phyloP scores from a whole-genome alignment of 1,140 invertebrate species.

The Apis dorsata region DNA sequence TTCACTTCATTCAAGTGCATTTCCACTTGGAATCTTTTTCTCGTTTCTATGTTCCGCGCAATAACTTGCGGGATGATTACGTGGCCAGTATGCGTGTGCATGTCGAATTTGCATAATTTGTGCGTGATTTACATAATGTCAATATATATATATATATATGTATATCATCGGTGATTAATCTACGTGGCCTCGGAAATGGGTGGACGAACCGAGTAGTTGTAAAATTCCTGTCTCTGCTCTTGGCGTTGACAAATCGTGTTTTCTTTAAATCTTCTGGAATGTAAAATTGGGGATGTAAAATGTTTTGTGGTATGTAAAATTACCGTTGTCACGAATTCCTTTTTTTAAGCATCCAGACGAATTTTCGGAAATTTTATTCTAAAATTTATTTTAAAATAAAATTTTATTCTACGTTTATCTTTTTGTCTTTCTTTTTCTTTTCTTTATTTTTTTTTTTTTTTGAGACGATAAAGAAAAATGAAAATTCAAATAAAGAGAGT shows the following conservation, averaged over 20 bases:
- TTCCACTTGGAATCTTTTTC: neutral
- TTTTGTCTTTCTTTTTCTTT: neutral
- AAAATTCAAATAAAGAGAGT: neutral
- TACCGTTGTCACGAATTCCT: too few relatives aligned
- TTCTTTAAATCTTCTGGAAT: slow-evolving; percentile 13
- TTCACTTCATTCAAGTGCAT: neutral
- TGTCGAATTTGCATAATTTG: slow-evolving; percentile 35
- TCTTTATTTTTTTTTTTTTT: neutral
- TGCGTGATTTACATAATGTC: slow-evolving; percentile 30
- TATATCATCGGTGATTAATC: slow-evolving; percentile 42
- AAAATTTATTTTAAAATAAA: too few relatives aligned
- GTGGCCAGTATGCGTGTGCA: neutral
- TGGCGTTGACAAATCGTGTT: slow-evolving; percentile 38
- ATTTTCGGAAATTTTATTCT: too few relatives aligned
- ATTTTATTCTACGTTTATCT: neutral
- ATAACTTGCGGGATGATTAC: slow-evolving; percentile 43
- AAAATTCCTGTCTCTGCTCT: slow-evolving; percentile 31
- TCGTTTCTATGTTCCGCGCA: neutral
- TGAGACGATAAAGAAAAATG: neutral
- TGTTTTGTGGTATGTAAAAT: neutral
- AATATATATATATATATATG: slow-evolving; percentile 29
- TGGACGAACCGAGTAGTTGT: slow-evolving; percentile 18
- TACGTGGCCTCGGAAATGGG: neutral
- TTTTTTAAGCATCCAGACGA: too few relatives aligned
- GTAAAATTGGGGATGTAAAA: neutral